Evolutionary conservation across 2,888 invertebrate species (phyloP).

Genomic region (Himalopsyche tibetana): DNA sequence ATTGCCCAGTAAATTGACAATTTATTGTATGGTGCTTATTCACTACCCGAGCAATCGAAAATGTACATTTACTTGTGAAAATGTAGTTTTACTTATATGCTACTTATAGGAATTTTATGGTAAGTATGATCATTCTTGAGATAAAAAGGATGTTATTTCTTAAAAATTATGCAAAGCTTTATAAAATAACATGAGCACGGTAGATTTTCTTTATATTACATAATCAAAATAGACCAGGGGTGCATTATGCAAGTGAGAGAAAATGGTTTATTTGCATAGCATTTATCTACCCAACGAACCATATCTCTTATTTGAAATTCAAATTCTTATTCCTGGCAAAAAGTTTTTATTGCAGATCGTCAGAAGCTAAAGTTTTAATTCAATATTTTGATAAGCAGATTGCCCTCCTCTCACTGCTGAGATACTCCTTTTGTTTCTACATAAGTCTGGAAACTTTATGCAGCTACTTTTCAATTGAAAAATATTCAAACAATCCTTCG

Average conservation of each 20-base stretch:
- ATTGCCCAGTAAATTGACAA: too few relatives aligned
- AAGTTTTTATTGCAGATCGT: conserved; percentile 20
- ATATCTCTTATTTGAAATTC: conserved; percentile 34
- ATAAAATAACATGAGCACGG: too few relatives aligned
- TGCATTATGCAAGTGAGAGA: conserved; percentile 18
- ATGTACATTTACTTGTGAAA: too few relatives aligned
- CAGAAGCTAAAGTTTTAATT: conserved; percentile 9
- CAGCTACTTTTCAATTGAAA: background rate
- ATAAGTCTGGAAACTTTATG: background rate
- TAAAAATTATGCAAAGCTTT: too few relatives aligned
- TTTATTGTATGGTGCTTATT: too few relatives aligned
- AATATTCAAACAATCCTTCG: background rate
- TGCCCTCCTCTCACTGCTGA: background rate
- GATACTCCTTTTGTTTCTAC: background rate
- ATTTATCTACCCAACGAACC: background rate
- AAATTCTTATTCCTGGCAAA: background rate
- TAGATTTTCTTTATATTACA: too few relatives aligned
- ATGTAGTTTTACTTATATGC: too few relatives aligned
- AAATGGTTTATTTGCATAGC: background rate
- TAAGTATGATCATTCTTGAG: too few relatives aligned
- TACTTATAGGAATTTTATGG: too few relatives aligned
- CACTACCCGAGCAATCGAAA: too few relatives aligned
- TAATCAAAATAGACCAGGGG: background rate
- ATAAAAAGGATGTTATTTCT: too few relatives aligned
- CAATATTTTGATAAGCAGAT: conserved; percentile 23